Evolutionary conservation across 2,797 vertebrate species (phyloP).

Genomic region (Ptychadena robeensis): DNA sequence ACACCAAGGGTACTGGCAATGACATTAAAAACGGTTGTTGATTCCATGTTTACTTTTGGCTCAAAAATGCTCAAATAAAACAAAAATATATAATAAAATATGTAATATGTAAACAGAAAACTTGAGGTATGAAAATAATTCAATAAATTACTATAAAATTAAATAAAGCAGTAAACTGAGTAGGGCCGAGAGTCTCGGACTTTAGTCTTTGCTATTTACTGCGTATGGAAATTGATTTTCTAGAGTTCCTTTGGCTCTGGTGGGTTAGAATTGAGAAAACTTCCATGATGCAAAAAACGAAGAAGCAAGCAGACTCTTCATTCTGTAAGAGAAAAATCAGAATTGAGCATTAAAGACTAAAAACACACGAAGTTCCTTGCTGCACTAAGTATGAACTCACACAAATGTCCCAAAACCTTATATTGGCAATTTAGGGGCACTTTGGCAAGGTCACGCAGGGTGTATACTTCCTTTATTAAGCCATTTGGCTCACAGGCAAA

Average conservation of each 20-base stretch:
- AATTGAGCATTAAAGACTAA: neutral
- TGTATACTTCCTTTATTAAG: slow-evolving; percentile 1
- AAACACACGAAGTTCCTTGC: no score
- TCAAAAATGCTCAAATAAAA: slow-evolving; percentile 56
- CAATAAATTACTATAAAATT: slow-evolving; percentile 76
- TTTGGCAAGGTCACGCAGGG: neutral
- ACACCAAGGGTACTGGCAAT: neutral
- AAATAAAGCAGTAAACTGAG: slow-evolving; percentile 66
- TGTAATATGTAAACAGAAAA: slow-evolving; percentile 70
- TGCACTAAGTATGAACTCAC: neutral
- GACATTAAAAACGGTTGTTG: slow-evolving; percentile 58
- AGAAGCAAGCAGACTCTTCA: slow-evolving; percentile 73
- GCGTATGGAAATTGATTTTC: slow-evolving; percentile 71
- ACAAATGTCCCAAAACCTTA: neutral
- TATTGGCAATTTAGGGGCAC: neutral
- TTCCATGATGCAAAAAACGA: slow-evolving; percentile 76
- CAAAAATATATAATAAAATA: slow-evolving; percentile 27
- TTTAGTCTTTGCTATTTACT: slow-evolving; percentile 78
- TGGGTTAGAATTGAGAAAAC: slow-evolving; percentile 63
- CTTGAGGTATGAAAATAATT: slow-evolving; percentile 75
- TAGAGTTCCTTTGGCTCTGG: slow-evolving; percentile 69
- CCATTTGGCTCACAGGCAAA: slow-evolving; percentile 14
- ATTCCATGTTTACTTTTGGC: slow-evolving; percentile 66
- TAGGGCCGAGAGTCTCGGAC: slow-evolving; percentile 64
- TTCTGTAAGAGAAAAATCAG: slow-evolving; percentile 68